Base-by-base conservation (phyloP, 2,113 vertebrate species). In the Acanthisitta chloris region DNA sequence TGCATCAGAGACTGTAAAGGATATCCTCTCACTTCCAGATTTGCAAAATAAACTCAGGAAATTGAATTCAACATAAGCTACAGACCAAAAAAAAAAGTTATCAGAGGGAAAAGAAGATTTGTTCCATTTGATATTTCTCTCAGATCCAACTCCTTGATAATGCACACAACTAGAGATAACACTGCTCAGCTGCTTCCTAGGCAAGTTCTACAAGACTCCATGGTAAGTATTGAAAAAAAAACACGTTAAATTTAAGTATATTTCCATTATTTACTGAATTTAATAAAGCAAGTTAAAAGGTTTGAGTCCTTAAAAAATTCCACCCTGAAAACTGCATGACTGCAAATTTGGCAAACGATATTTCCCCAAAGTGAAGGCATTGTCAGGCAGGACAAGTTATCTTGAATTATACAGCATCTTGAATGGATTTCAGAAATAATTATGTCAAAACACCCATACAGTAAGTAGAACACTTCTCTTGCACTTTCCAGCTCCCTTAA, bases 371-470 rank as follows among this genome's bases (percentile, higher is more conserved):
- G 36, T 17, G 21, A 86, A 55, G 33, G 74, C n/a, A 48, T 23
- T 46, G 80, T 81, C 52, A 91, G 33, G 55, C 51, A 94, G 64
- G 42, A 83, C 58, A 62, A 70, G 59, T 69, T 81, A 79, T 42
- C 82, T 33, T 46, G n/a, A 85, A 38, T 49, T 84, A 51, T 21
- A 31, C 33, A 81, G 57, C 36, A 81, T n/a, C 78, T n/a, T 74
- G 26, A 91, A 92, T 33, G 12, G 19, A 82, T 40, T 95, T 91
- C 84, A 95, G 43, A 96, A 91, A 59, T 59, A 58, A 83, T 62
- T 87, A 79, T 55, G 73, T 67, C 78, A 90, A 85, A 87, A 81
- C 46, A 67, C 11, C 3, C 3, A 0, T 12, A 72, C n/a, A 78
- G 40, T 18, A 69, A 78, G 40, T 18, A 69, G 54, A 76, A 92